Percentiles rank a stretch among this genome's conserved stretches.
phyloP scores from a whole-genome alignment of 2,113 vertebrate species.

The Dermatemys mawii region DNA sequence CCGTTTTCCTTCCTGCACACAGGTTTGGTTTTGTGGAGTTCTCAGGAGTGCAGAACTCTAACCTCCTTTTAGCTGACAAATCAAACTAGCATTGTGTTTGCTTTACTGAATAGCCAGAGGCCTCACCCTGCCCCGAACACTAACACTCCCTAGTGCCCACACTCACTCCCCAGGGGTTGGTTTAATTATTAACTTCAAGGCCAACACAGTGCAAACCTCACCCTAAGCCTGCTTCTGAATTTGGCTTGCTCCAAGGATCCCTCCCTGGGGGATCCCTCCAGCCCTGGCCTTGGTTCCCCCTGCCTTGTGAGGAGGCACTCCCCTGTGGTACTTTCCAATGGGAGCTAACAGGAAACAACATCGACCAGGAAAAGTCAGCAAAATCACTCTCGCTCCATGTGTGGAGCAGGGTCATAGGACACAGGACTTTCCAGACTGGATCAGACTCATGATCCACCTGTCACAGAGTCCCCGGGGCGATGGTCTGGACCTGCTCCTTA shows the following conservation, averaged over 20 bases:
- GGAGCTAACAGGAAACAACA: no score
- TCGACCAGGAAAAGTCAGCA: no score
- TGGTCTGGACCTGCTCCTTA: no score
- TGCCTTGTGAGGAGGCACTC: not conserved
- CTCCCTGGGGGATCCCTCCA: not conserved
- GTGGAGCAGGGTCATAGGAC: no score
- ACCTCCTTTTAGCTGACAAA: not conserved
- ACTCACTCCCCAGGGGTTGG: not conserved
- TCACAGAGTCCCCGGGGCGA: no score
- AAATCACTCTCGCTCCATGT: no score
- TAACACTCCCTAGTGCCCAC: not conserved
- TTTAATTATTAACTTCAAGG: not conserved
- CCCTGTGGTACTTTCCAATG: no score
- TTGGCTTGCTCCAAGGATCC: not conserved
- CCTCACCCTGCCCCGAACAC: constrained; percentile 26
- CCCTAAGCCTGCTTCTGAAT: not conserved
- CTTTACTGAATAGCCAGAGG: constrained; percentile 28
- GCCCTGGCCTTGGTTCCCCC: not conserved
- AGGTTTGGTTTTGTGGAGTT: not conserved
- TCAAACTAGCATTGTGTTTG: constrained; percentile 12
- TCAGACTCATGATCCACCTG: no score
- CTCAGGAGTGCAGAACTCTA: not conserved
- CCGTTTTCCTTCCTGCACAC: not conserved
- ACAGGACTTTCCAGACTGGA: no score
- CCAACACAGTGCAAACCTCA: not conserved